Conservation (phyloP, 2,113 vertebrate species). For the Oreotrochilus melanogaster region DNA sequence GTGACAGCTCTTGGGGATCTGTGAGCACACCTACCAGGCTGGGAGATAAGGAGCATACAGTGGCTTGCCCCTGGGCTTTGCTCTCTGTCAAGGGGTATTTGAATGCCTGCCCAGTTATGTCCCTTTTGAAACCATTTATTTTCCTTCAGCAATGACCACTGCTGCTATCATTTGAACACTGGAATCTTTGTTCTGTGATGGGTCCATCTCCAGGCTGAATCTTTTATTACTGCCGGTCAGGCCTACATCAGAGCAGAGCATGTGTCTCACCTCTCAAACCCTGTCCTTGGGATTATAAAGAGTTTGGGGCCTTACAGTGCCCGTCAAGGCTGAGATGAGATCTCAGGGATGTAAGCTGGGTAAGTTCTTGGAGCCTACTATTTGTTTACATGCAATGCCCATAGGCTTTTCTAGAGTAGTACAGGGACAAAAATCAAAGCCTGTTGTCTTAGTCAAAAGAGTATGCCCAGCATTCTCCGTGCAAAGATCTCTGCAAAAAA, state of each 20-base stretch:
- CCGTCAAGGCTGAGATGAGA: background rate
- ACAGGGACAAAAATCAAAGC: background rate
- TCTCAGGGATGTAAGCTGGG: background rate
- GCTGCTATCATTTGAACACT: background rate
- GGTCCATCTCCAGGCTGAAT: background rate
- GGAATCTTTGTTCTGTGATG: background rate
- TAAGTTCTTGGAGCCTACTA: background rate
- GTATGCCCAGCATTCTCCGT: rapidly evolving
- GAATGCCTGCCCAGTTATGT: background rate
- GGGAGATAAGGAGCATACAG: background rate
- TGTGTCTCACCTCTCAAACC: rapidly evolving
- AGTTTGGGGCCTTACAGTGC: background rate
- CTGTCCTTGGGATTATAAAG: background rate
- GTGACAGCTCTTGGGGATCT: background rate
- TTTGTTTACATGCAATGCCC: background rate
- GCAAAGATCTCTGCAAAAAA: background rate
- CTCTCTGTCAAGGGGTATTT: background rate
- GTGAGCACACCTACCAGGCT: background rate
- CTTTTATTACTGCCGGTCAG: background rate
- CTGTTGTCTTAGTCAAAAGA: background rate
- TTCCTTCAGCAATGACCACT: background rate
- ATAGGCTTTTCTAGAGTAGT: background rate
- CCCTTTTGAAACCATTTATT: background rate
- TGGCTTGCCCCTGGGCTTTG: background rate
- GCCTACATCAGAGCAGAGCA: background rate